Conservation (phyloP, 2,797 vertebrate species). For the Enteromius anoplus region DNA sequence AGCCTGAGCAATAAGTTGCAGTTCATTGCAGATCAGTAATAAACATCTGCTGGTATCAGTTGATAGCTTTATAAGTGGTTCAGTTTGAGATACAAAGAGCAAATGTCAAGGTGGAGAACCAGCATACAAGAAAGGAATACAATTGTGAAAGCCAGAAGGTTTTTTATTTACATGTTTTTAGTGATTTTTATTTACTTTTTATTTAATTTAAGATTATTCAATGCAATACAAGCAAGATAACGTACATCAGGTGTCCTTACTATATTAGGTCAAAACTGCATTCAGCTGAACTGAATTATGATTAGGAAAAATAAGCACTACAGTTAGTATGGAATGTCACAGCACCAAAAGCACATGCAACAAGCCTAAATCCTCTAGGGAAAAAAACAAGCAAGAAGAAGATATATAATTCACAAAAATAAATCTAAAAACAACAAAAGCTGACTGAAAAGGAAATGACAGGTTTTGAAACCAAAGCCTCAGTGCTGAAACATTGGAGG, state of each 20-base stretch:
- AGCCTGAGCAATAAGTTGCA: not conserved
- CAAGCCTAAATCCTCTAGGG: not conserved
- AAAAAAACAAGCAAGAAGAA: not conserved
- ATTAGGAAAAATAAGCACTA: conserved; percentile 7
- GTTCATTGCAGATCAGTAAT: not conserved
- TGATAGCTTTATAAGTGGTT: conserved; percentile 19
- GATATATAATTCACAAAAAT: conserved; percentile 6
- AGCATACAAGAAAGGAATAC: not conserved
- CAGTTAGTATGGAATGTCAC: not conserved
- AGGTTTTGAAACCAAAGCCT: conserved; percentile 13
- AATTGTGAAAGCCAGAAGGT: conserved; percentile 5
- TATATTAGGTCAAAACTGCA: not conserved
- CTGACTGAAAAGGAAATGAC: conserved; percentile 33
- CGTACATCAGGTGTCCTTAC: not conserved
- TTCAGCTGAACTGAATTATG: not conserved
- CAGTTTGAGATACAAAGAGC: conserved; percentile 12
- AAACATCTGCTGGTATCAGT: not conserved
- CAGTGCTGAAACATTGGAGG: conserved; percentile 9
- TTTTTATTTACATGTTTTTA: conserved; percentile 33
- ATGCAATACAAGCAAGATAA: conserved; percentile 15
- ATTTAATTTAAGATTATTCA: too few species aligned
- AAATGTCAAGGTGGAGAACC: not conserved
- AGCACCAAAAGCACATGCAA: conserved; percentile 8
- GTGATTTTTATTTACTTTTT: not conserved
- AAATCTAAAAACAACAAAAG: conserved; percentile 7